These are phyloP conservation scores for Acrocephalus kingi DNA, from an alignment of 2,113 vertebrate species.

Conservation along the genomic window DNA sequence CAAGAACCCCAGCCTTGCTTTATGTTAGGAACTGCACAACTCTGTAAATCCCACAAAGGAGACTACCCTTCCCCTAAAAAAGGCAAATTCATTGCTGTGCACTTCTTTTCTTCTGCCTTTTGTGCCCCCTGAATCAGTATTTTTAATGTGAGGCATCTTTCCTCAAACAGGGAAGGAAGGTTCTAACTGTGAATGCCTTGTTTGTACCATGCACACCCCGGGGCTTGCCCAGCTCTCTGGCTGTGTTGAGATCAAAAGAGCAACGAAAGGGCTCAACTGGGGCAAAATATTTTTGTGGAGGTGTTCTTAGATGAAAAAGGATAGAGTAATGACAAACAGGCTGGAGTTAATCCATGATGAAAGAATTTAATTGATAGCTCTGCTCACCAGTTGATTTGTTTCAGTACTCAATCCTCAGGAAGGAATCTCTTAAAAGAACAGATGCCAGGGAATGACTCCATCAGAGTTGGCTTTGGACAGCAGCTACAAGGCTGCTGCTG, in stretches of 20 bases:
- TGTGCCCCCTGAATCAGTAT: background rate
- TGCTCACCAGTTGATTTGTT: background rate
- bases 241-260: background rate
- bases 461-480: background rate
- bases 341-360: background rate
- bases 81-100: rapidly evolving
- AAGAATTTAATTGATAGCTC: background rate
- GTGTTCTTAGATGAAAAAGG: background rate
- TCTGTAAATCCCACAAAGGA: background rate
- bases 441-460: background rate
- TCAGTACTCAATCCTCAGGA: background rate
- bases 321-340: background rate
- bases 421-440: background rate
- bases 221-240: background rate
- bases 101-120: background rate
- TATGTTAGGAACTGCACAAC: background rate
- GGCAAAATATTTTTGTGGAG: background rate
- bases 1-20: background rate
- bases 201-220: background rate
- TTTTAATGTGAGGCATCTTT: background rate
- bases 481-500: background rate
- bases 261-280: background rate
- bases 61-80: background rate
- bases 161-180: background rate
- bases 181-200: background rate